Conservation (phyloP, 2,113 vertebrate genomes). For the Peromyscus maniculatus region DNA sequence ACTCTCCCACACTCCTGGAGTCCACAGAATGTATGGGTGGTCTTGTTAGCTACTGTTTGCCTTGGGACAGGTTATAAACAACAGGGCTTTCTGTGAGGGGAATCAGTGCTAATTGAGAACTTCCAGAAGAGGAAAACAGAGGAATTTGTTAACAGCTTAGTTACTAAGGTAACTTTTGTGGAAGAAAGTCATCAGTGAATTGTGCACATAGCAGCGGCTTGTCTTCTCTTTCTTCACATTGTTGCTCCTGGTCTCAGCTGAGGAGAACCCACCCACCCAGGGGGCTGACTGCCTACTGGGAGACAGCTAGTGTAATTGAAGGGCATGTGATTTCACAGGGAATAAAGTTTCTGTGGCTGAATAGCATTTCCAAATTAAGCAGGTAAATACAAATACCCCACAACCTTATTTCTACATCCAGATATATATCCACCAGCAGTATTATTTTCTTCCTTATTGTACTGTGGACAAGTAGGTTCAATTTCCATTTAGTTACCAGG, state of each 20-base stretch:
- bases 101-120: conserved; percentile 36
- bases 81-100: neutral
- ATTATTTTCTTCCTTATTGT: conserved; percentile 27
- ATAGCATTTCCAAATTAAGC: conserved; percentile 38
- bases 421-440: neutral
- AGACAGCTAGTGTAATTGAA: neutral
- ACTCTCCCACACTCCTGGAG: neutral
- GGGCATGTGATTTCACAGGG: conserved; percentile 43
- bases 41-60: conserved; percentile 42
- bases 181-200: conserved; percentile 59
- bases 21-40: conserved; percentile 40
- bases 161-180: conserved; percentile 61
- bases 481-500: conserved; percentile 2
- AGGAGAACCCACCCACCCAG: conserved; percentile 48
- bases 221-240: conserved; percentile 3
- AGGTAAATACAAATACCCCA: conserved; percentile 1
- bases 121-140: conserved; percentile 58
- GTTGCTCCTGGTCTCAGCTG: conserved; percentile 16
- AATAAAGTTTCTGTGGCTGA: conserved; percentile 58
- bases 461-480: neutral
- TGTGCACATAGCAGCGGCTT: conserved; percentile 31
- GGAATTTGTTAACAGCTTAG: conserved; percentile 61
- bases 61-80: conserved; percentile 61
- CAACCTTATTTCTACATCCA: neutral
- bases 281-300: conserved; percentile 43